phyloP scores from a whole-genome alignment of 2,888 invertebrate species.

The Deilephila elpenor region DNA sequence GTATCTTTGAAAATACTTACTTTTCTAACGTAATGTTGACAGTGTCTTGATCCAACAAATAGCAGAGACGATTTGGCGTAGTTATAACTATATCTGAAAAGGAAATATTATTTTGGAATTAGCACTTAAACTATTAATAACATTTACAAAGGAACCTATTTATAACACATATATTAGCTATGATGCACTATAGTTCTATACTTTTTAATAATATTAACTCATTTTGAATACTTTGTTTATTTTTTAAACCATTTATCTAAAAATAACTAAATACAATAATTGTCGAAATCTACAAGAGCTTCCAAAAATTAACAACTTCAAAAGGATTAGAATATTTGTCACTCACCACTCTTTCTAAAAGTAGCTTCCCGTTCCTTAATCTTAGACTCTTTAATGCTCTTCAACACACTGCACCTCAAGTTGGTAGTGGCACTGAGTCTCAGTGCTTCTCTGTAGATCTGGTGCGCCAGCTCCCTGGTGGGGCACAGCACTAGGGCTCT shows the following conservation, averaged over 20 bases:
- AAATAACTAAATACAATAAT: no score
- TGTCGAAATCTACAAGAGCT: no score
- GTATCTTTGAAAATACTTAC: slow-evolving; percentile 72
- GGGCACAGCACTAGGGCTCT: slow-evolving; percentile 96
- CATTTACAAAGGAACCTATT: no score
- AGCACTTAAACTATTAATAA: background rate
- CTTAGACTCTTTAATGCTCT: slow-evolving; percentile 90
- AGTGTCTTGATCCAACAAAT: slow-evolving; percentile 91
- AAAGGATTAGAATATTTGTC: background rate
- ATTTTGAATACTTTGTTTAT: no score
- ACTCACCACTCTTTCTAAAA: slow-evolving; percentile 90
- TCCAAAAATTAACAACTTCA: no score
- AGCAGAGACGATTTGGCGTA: slow-evolving; percentile 96
- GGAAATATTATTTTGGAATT: slow-evolving; percentile 6
- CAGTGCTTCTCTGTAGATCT: slow-evolving; percentile 93
- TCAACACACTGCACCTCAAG: slow-evolving; percentile 90
- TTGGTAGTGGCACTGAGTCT: slow-evolving; percentile 90
- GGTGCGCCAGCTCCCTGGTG: slow-evolving; percentile 96
- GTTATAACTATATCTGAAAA: slow-evolving; percentile 94
- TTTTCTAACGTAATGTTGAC: slow-evolving; percentile 89
- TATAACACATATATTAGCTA: no score
- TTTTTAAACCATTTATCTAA: no score
- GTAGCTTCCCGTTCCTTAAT: slow-evolving; percentile 90
- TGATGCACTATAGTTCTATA: no score
- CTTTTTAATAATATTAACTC: no score